phyloP scores from a whole-genome alignment of 2,888 invertebrate genomes.

The Chloroclystis v-ata region DNA sequence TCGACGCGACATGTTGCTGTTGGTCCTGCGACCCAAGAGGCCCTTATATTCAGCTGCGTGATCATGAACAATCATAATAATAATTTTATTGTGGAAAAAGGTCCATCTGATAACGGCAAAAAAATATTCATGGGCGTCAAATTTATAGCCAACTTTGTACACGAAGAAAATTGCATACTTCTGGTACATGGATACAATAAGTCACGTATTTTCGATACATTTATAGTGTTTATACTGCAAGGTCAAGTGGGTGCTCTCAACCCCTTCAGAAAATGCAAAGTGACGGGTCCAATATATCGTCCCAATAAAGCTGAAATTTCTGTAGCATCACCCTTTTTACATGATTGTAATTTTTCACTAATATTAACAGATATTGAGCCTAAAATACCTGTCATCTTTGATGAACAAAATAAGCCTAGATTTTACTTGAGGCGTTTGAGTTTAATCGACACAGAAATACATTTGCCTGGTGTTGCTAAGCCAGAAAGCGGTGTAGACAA shows the following conservation, averaged over 20 bases:
- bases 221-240: constrained; percentile 53
- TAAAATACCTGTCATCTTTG: constrained; percentile 47
- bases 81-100: constrained; percentile 60
- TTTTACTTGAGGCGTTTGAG: constrained; percentile 57
- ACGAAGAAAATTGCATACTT: constrained; percentile 51
- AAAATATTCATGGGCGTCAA: constrained; percentile 59
- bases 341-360: constrained; percentile 41
- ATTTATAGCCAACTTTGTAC: constrained; percentile 59
- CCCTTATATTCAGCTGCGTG: constrained; percentile 50
- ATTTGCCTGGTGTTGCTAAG: constrained; percentile 47
- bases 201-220: constrained; percentile 68
- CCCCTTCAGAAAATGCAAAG: constrained; percentile 61
- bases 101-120: constrained; percentile 53
- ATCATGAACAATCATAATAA: constrained; percentile 55
- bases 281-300: constrained; percentile 61
- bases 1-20: constrained; percentile 58
- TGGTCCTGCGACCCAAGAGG: constrained; percentile 59
- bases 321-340: constrained; percentile 55
- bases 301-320: constrained; percentile 60
- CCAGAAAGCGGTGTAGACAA: constrained; percentile 46
- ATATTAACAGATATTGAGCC: constrained; percentile 60
- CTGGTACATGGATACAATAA: constrained; percentile 67
- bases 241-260: constrained; percentile 51
- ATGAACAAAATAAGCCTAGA: constrained; percentile 38
- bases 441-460: constrained; percentile 58